These are phyloP conservation scores for Pogonomyrmex barbatus DNA, from an alignment of 1,140 invertebrate genomes.

Conservation along the genomic window DNA sequence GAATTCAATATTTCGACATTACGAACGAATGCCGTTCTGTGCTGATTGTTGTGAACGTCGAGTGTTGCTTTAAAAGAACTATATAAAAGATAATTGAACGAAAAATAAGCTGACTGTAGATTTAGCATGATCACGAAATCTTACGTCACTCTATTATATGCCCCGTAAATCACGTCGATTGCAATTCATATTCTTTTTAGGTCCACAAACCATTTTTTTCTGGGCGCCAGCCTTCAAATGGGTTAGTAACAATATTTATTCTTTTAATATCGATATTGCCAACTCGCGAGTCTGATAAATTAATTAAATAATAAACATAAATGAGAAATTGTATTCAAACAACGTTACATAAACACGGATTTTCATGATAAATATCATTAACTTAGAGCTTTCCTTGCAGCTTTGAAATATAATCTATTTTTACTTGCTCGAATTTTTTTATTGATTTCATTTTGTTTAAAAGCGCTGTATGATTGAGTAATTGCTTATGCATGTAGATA, in stretches of 20 bases:
- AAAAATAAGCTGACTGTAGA: neutral
- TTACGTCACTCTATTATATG: neutral
- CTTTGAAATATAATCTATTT: neutral
- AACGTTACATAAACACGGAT: neutral
- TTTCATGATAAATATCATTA: conserved; percentile 10
- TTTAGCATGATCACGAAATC: neutral
- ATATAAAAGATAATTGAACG: neutral
- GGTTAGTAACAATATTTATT: conserved; percentile 88
- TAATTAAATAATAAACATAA: neutral
- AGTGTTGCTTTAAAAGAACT: neutral
- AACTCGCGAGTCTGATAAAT: neutral
- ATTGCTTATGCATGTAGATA: neutral
- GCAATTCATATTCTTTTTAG: conserved; percentile 86
- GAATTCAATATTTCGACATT: neutral
- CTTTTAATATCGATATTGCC: neutral
- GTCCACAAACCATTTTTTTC: conserved; percentile 98
- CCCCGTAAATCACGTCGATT: neutral
- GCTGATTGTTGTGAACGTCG: neutral
- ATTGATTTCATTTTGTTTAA: neutral
- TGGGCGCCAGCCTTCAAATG: conserved; percentile 98
- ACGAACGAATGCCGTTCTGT: neutral
- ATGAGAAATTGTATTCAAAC: neutral
- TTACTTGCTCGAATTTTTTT: neutral
- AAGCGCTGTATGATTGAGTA: neutral
- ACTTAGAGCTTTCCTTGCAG: neutral